phyloP scores from a whole-genome alignment of 2,888 invertebrate species.

The Pachydiplax longipennis region DNA sequence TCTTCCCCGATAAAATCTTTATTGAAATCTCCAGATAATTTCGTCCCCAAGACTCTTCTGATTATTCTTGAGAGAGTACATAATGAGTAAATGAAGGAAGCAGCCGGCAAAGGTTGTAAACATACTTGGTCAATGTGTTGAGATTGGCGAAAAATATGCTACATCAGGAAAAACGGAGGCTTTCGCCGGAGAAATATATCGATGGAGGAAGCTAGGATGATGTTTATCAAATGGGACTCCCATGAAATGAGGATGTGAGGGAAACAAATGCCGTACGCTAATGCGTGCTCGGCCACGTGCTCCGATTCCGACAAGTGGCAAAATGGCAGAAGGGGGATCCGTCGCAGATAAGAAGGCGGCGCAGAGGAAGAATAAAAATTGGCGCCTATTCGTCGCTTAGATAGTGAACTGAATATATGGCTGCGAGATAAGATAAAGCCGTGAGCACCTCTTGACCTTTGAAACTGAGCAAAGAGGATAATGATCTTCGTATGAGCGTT shows the following conservation, averaged over 20 bases:
- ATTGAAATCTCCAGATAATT: too few species aligned
- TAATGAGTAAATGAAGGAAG: too few species aligned
- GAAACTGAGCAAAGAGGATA: background rate
- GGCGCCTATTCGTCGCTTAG: background rate
- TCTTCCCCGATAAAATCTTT: too few species aligned
- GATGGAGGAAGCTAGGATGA: too few species aligned
- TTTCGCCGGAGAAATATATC: too few species aligned
- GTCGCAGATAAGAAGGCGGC: background rate
- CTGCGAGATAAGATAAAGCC: background rate
- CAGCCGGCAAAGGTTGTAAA: too few species aligned
- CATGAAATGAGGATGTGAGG: background rate
- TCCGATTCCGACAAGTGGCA: background rate
- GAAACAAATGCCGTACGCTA: background rate
- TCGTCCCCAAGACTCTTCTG: too few species aligned
- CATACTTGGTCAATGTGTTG: too few species aligned
- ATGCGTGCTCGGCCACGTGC: background rate
- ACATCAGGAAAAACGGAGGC: too few species aligned
- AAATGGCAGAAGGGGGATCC: background rate
- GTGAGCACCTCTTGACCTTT: background rate
- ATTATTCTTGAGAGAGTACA: too few species aligned
- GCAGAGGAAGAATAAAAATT: background rate
- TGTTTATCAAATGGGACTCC: too few species aligned
- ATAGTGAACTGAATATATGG: background rate
- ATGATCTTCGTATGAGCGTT: background rate
- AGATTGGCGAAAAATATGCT: too few species aligned